Conservation (phyloP, 2,888 invertebrate genomes). For the Heteromyza rotundicornis region DNA sequence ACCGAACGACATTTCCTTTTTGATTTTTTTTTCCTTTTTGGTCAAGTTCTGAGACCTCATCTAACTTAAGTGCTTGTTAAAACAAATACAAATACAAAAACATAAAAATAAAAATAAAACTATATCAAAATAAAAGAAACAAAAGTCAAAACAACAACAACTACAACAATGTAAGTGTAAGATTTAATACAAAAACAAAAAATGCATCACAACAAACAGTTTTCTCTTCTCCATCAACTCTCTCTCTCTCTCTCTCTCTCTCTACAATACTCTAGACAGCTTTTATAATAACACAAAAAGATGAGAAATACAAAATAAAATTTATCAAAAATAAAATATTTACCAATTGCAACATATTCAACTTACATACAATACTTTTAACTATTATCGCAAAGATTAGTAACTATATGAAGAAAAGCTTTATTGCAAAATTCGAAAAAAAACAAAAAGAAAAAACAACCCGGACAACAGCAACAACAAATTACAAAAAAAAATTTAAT, state of each 20-base stretch:
- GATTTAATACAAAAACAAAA: constrained; percentile 28
- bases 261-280: no score
- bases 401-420: neutral
- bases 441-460: constrained; percentile 7
- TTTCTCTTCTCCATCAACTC: constrained; percentile 18
- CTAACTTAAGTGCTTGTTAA: constrained; percentile 17
- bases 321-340: no score
- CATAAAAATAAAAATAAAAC: constrained; percentile 15
- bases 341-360: no score
- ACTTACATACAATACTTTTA: no score
- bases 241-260: neutral
- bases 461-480: constrained; percentile 17
- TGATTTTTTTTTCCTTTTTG: no score
- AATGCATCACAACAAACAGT: constrained; percentile 18
- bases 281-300: no score
- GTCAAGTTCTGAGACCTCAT: neutral
- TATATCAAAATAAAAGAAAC: constrained; percentile 18
- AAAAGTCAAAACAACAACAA: constrained; percentile 11
- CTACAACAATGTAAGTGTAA: constrained; percentile 24
- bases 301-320: no score
- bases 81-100: constrained; percentile 12
- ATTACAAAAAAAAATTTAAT: constrained; percentile 18
- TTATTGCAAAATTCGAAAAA: neutral
- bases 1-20: neutral
- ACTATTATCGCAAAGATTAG: no score